Conservation (phyloP, 2,113 vertebrate genomes). For the Rhizomys pruinosus region DNA sequence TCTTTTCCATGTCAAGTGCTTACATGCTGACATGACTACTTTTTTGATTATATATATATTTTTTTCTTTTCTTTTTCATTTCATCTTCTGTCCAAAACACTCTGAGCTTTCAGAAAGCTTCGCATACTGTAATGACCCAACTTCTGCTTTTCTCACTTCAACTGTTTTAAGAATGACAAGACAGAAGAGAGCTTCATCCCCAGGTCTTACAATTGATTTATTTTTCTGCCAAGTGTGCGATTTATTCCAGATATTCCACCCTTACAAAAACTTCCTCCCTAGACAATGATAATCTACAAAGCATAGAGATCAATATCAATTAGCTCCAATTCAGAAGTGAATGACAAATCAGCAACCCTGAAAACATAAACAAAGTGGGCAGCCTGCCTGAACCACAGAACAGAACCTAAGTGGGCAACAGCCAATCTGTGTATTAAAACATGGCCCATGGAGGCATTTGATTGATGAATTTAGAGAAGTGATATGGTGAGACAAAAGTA, state of each 20-base stretch:
- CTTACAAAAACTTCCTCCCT: constrained; percentile 72
- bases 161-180: constrained; percentile 42
- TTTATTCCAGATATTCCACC: constrained; percentile 50
- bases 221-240: constrained; percentile 43
- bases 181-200: constrained; percentile 56
- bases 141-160: neutral
- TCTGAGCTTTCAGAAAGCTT: constrained; percentile 51
- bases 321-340: constrained; percentile 75
- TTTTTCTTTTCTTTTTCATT: neutral
- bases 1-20: constrained; percentile 30
- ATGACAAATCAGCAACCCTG: constrained; percentile 69
- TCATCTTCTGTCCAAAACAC: neutral
- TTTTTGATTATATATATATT: neutral
- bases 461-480: neutral
- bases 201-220: constrained; percentile 70
- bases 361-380: constrained; percentile 57
- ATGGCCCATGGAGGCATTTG: neutral
- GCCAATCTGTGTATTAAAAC: neutral
- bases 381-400: neutral
- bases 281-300: constrained; percentile 71
- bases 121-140: neutral
- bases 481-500: neutral
- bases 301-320: constrained; percentile 76
- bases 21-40: neutral
- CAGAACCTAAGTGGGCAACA: neutral